These are phyloP conservation scores for Palythoa caribaeorum DNA, from an alignment of 92 coral and sea anemone genomes.

Conservation along the genomic window DNA sequence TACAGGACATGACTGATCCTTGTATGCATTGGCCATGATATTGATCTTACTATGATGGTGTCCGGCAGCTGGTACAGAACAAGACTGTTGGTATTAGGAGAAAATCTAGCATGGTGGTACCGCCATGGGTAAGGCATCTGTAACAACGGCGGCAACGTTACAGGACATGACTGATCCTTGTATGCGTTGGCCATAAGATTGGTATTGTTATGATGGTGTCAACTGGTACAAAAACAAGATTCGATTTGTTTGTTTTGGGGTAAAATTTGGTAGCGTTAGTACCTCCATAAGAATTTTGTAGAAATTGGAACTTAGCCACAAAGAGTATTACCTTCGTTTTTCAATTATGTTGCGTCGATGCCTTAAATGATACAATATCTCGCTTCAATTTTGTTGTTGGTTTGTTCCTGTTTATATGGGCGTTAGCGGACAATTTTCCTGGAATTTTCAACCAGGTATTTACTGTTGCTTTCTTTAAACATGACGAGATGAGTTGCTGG, in stretches of 20 bases:
- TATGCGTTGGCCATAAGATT: slow-evolving; percentile 32
- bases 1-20: slow-evolving; percentile 20
- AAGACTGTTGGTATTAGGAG: neutral
- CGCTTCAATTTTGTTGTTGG: too few relatives aligned
- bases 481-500: neutral
- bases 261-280: too few relatives aligned
- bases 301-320: too few relatives aligned
- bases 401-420: too few relatives aligned
- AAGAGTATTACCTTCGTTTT: too few relatives aligned
- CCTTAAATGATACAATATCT: too few relatives aligned
- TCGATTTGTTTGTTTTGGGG: neutral
- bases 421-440: neutral
- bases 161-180: slow-evolving; percentile 26
- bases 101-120: too few relatives aligned
- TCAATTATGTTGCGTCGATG: too few relatives aligned
- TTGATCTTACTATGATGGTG: too few relatives aligned
- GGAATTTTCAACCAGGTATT: neutral
- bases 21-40: slow-evolving; percentile 22
- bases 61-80: neutral
- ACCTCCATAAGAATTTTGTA: too few relatives aligned
- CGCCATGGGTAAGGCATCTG: neutral
- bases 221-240: neutral
- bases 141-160: neutral
- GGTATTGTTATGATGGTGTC: too few relatives aligned
- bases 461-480: neutral